A percentile compares a stretch with the other conserved stretches of the same genome.
Conservation (phyloP, 2,113 vertebrate species). For the Cyanoramphus novaezelandiae region DNA sequence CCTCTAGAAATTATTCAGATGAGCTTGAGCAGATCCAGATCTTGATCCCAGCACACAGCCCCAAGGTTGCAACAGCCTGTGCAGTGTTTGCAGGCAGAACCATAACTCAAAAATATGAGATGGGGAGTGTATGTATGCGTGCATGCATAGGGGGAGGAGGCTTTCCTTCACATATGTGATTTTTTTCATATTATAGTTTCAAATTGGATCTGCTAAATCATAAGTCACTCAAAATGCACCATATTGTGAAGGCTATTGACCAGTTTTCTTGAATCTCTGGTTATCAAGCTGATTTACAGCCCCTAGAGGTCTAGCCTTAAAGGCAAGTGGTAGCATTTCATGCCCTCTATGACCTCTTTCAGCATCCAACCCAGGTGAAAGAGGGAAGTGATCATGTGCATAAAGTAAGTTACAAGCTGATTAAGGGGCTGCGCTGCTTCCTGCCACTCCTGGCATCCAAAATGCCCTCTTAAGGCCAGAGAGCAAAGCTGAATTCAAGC, state of each 20-base stretch:
- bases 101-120: slow-evolving; percentile 60
- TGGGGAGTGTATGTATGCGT: background rate
- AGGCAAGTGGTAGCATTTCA: slow-evolving; percentile 21
- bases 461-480: background rate
- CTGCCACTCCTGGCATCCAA: background rate
- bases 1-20: slow-evolving; percentile 59
- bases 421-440: background rate
- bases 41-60: slow-evolving; percentile 7
- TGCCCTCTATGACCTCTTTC: background rate
- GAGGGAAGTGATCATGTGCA: background rate
- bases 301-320: background rate
- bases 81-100: slow-evolving; percentile 40
- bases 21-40: slow-evolving; percentile 60
- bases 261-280: slow-evolving; percentile 1
- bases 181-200: background rate
- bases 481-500: background rate
- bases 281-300: slow-evolving; percentile 30
- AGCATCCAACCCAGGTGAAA: background rate
- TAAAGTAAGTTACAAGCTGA: background rate
- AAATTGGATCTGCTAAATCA: background rate
- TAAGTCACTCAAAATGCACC: background rate
- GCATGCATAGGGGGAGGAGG: background rate
- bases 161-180: background rate
- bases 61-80: background rate
- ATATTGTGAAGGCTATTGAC: background rate